Evolutionary conservation across 1,140 invertebrate species (phyloP), one percentile per base, ranked within the genome.

Genomic region (Hyles vespertilio): DNA sequence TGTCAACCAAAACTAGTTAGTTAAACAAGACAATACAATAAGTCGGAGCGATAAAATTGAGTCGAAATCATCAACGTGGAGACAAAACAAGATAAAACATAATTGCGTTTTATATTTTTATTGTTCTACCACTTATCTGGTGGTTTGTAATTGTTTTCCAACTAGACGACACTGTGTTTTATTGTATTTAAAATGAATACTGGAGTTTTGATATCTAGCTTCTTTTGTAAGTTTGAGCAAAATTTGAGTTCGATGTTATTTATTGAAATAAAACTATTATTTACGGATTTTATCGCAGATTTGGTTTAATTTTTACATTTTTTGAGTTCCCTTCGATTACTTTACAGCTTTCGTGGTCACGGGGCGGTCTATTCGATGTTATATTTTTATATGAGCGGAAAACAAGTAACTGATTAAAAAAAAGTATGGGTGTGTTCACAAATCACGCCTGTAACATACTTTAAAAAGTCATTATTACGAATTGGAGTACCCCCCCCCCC

Each of bases 11-110:
- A 80, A 73, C 70, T 72, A 69, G 73, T 85, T 60, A 78, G 22
- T 22, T 22, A 22, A 22, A 79, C 67, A 67, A 79, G 82, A 81
- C 76, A 63, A 79, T 72, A 77, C 84, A 84, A 83, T 87, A 84
- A 87, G 81, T 83, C 78, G 74, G 51, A 61, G 60, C 65, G 61
- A 69, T 80, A 76, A 75, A 79, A 32, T 40, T n/a, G 32, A 48
- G 9, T 33, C 43, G n/a, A 54, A 54, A 40, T 40, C 10, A 47
- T 32, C 32, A 22, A 22, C 22, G 22, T 22, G 22, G 34, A 56
- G 22, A 47, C 54, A 56, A 56, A 56, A 56, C 54, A 56, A 56
- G 45, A 56, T 56, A 34, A 56, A 75, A 81, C 62, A 46, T 58
- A 58, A 59, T 58, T 58, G 63, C 58, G 8, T 66, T 75, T 59